These are phyloP conservation scores for Conus ventricosus DNA, from an alignment of 1,140 invertebrate genomes.

Conservation along the genomic window DNA sequence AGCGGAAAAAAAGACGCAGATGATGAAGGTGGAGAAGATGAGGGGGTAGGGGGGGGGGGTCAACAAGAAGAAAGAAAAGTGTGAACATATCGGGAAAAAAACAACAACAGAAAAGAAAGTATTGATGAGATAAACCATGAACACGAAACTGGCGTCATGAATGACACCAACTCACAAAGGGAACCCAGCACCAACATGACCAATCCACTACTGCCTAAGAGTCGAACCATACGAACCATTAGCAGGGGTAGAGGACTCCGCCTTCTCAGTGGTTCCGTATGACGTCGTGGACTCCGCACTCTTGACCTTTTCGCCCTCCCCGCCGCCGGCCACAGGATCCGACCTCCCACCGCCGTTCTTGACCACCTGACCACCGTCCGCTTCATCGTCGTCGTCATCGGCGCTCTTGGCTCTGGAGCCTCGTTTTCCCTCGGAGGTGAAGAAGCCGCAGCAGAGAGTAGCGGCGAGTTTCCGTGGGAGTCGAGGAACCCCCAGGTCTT, in stretches of 20 bases:
- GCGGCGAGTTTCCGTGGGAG: conserved; percentile 28
- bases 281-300: background rate
- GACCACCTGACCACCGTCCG: background rate
- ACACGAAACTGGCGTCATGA: too few relatives aligned
- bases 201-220: too few relatives aligned
- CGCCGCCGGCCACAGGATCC: background rate
- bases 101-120: too few relatives aligned
- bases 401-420: background rate
- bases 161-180: too few relatives aligned
- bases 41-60: too few relatives aligned
- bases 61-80: too few relatives aligned
- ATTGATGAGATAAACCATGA: too few relatives aligned
- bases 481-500: conserved; percentile 30
- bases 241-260: conserved; percentile 3
- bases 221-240: conserved; percentile 20
- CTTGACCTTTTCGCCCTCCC: conserved; percentile 21
- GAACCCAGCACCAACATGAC: too few relatives aligned
- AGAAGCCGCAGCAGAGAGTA: conserved; percentile 20
- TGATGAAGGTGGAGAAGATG: too few relatives aligned
- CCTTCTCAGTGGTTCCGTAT: conserved; percentile 25
- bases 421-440: background rate
- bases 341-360: background rate
- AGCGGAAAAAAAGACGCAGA: too few relatives aligned
- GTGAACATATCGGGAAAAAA: too few relatives aligned
- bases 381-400: background rate